Percentiles rank a stretch among this genome's conserved stretches.
These are phyloP conservation scores for Stenodema calcarata DNA, from an alignment of 2,888 invertebrate genomes.

Conservation along the genomic window DNA sequence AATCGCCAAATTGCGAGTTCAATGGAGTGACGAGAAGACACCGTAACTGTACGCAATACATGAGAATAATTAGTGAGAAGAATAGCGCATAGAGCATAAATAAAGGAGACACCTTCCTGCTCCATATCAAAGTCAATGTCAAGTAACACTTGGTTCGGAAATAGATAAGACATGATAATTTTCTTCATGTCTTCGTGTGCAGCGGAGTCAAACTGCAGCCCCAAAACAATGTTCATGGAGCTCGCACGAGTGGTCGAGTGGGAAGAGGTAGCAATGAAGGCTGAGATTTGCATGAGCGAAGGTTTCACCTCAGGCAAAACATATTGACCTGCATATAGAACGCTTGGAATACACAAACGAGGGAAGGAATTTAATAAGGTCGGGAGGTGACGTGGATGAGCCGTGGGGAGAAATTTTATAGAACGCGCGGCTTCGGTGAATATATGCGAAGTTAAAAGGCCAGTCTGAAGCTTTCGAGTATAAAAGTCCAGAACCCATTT, in stretches of 20 bases:
- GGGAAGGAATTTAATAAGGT: background rate
- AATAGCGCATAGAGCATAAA: background rate
- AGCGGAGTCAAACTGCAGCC: background rate
- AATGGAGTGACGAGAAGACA: background rate
- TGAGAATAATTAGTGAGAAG: background rate
- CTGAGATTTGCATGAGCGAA: background rate
- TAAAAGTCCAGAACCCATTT: background rate
- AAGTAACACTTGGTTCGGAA: conserved; percentile 11
- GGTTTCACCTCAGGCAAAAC: conserved; percentile 7
- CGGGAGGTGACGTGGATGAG: conserved; percentile 7
- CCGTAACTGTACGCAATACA: background rate
- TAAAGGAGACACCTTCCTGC: background rate
- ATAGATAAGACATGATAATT: background rate
- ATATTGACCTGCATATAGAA: background rate
- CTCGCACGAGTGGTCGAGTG: background rate
- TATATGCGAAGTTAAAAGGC: background rate
- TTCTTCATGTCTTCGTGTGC: conserved; percentile 24
- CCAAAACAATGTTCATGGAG: background rate
- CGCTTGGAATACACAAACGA: background rate
- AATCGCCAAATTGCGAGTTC: background rate
- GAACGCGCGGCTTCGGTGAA: background rate
- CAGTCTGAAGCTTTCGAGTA: background rate
- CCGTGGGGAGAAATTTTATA: background rate
- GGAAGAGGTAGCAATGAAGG: background rate
- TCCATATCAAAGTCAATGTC: background rate